phyloP scores from a whole-genome alignment of 1,140 invertebrate genomes.

The Drosophila insularis region DNA sequence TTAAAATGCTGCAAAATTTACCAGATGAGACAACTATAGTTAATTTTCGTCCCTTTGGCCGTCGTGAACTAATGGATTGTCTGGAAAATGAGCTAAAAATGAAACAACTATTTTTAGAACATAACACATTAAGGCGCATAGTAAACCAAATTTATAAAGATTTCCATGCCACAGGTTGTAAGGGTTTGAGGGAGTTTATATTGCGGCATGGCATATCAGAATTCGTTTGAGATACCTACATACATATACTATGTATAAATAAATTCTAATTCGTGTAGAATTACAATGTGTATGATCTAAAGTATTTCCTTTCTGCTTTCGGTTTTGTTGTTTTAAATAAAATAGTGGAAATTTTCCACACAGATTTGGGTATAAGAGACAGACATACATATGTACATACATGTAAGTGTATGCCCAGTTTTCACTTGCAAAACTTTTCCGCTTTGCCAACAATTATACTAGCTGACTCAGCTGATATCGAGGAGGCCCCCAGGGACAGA shows the following conservation, averaged over 20 bases:
- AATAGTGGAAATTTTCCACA: constrained; percentile 29
- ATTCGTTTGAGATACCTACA: background rate
- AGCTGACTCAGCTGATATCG: constrained; percentile 46
- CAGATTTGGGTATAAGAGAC: no score
- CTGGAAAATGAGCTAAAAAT: constrained; percentile 45
- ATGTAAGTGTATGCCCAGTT: background rate
- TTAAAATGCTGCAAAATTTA: constrained; percentile 59
- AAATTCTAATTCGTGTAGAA: no score
- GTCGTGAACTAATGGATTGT: constrained; percentile 57
- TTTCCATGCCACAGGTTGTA: constrained; percentile 50
- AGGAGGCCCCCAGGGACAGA: constrained; percentile 1
- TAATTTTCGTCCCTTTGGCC: constrained; percentile 48
- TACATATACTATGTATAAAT: background rate
- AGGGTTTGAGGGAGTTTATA: constrained; percentile 30
- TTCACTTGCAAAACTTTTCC: constrained; percentile 27
- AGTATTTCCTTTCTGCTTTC: no score
- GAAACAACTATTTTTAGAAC: constrained; percentile 33
- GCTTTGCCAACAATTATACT: constrained; percentile 42
- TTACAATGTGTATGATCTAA: background rate
- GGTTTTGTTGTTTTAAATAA: background rate
- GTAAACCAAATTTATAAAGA: constrained; percentile 34
- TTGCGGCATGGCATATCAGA: constrained; percentile 27
- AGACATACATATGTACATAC: no score
- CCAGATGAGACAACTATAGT: constrained; percentile 55
- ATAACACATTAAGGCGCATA: constrained; percentile 17